Evolutionary conservation across 2,888 invertebrate genomes (phyloP), one percentile per base, ranked within the genome.

Genomic region (Pherbina coryleti): DNA sequence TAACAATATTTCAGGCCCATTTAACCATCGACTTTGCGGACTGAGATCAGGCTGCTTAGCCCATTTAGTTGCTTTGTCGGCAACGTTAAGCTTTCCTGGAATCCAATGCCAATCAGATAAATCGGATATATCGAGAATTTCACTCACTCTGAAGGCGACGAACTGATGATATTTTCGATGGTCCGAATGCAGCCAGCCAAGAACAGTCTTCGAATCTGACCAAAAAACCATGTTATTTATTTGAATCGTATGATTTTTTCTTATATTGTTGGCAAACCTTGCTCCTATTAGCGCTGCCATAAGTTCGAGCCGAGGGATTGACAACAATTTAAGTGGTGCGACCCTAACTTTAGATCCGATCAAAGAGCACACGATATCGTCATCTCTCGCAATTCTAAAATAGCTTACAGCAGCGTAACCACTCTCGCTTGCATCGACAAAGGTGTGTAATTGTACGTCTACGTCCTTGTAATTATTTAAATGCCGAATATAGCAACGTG

Each of bases 51-150:
- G 17, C 19, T 53, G 53, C 19, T 53, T 53, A 5, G 53, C 57
- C 77, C 72, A 78, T 57, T 79, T 76, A 2, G 76, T 76, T 0
- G 75, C 72, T 51, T 78, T 75, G 49, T 79, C 76, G 11, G 78
- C 78, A 5, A 79, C 62, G 34, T 79, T 79, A 0, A 51, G 25
- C 49, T 76, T 79, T 2, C 69, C 25, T 14, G 73, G 25, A 34
- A 79, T 51, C 76, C 78, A 79, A 25, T 19, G 44, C 78, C 73
- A 79, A 60, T 79, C 73, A 5, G 37, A 14, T 2, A 79, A 22
- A 25, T 75, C 78, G 1, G 76, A 19, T n/a, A 67, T 22, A 25
- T 76, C 79, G 14, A 79, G 44, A n/a, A 80, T 82, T 70, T 84
- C 82, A 0, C 81, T 81, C 2, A 84, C 31, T 4, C 31, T 1